Evolutionary conservation across 2,797 vertebrate species (phyloP).

Genomic region (Enteromius anoplus): DNA sequence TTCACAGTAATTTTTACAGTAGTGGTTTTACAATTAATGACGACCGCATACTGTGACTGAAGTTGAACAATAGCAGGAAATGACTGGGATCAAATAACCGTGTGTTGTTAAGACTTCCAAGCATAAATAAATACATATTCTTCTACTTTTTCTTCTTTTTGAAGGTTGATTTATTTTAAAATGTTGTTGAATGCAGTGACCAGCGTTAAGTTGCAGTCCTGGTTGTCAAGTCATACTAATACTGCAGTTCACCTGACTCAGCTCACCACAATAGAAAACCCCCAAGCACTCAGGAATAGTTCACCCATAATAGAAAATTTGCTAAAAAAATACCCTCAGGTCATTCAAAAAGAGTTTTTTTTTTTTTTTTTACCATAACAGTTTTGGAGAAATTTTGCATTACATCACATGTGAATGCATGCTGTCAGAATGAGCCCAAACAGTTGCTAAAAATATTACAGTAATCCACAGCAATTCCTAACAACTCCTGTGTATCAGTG

Average conservation of each 20-base stretch:
- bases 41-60: neutral
- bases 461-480: neutral
- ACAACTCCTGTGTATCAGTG: neutral
- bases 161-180: neutral
- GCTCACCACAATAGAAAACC: neutral
- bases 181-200: neutral
- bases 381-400: neutral
- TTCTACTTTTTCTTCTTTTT: neutral
- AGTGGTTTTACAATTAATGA: constrained; percentile 7
- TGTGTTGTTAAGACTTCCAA: neutral
- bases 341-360: neutral
- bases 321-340: neutral
- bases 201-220: neutral
- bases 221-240: neutral
- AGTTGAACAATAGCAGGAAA: neutral
- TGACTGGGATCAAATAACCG: neutral
- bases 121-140: neutral
- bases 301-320: neutral
- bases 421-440: neutral
- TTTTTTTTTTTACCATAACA: neutral
- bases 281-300: neutral
- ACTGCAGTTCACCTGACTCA: neutral
- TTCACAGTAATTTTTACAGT: neutral
- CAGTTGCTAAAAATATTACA: neutral
- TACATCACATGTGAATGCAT: neutral